A percentile compares a stretch with the other conserved stretches of the same genome.
Evolutionary conservation across 1,140 invertebrate genomes (phyloP).

Genomic region (Ceratoteleas bidentatus): DNA sequence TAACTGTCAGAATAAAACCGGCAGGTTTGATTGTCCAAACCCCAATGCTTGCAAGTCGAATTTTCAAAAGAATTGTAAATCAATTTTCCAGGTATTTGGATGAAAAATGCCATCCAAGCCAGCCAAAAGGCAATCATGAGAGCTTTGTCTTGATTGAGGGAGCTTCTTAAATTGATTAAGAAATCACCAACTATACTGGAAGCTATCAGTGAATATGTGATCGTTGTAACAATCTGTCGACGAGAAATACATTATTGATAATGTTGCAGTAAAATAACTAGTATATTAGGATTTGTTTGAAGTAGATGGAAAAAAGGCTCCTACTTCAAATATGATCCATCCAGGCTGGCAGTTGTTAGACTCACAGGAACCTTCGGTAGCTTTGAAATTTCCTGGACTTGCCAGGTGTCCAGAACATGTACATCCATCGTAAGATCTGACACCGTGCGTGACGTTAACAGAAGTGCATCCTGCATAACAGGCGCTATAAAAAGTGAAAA

Average conservation of each 20-base stretch:
- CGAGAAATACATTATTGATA: neutral
- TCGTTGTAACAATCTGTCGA: slow-evolving; percentile 65
- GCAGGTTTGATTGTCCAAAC: slow-evolving; percentile 62
- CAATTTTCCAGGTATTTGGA: slow-evolving; percentile 82
- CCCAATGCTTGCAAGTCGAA: slow-evolving; percentile 72
- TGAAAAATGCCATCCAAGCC: slow-evolving; percentile 80
- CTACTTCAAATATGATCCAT: slow-evolving; percentile 82
- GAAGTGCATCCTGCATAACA: slow-evolving; percentile 86
- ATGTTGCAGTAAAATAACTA: no score
- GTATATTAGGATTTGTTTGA: no score
- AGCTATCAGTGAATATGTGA: slow-evolving; percentile 70
- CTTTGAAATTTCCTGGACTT: slow-evolving; percentile 70
- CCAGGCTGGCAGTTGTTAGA: slow-evolving; percentile 79
- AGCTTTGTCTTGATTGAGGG: slow-evolving; percentile 83
- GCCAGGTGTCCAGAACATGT: slow-evolving; percentile 76
- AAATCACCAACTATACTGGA: slow-evolving; percentile 82
- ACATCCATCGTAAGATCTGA: slow-evolving; percentile 82
- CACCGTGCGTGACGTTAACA: slow-evolving; percentile 72
- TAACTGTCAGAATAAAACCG: slow-evolving; percentile 71
- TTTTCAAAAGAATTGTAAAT: slow-evolving; percentile 81
- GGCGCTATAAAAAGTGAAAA: slow-evolving; percentile 85
- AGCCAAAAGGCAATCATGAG: slow-evolving; percentile 83
- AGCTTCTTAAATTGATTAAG: slow-evolving; percentile 82
- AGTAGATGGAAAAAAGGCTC: neutral
- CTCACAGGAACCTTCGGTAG: slow-evolving; percentile 83